Base-by-base conservation (phyloP, 2,888 invertebrate species). In the Uloborus plumipes region DNA sequence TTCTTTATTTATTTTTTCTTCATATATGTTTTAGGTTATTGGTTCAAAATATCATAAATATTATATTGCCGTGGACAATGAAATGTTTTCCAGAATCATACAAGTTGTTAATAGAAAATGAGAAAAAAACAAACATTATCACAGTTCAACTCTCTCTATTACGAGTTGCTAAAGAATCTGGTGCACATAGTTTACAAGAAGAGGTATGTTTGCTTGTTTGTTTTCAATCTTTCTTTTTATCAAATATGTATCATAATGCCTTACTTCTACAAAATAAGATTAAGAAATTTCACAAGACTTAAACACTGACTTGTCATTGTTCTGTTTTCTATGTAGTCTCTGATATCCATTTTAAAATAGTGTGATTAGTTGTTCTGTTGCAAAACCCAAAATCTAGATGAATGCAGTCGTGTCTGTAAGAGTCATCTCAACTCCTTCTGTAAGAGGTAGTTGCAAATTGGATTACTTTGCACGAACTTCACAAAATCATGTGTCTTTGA, bases 31-130 rank as follows among this genome's bases (percentile, higher is more conserved):
- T 53, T 85, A 89, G 89, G 72, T 76, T 88, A 47, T 74, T 88
- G 26, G 83, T 87, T 49, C 86, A 87, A 74, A 88, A 88, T 84
- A 85, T 86, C 9, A 86, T 86, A 72, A 87, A 87, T 18, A 87
- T 88, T 78, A 88, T 88, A 87, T 65, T 89, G 26, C 86, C 88
- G 7, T 85, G 86, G 20, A 88, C 88, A 11, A 77, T 89, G 55
- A 87, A 87, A 74, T 67, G 84, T 9, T 47, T 88, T 20, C 87
- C 88, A 39, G 73, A 84, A 15, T 84, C 86, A 31, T 85, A 83
- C 51, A 64, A 79, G 2, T 15, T 79, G 13, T 62, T 86, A 18
- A 62, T 85, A 11, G 85, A 85, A 53, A 64, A 22, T 22, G 76
- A 83, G 26, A 88, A 88, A 55, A 86, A 87, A 61, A 26, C 22